Evolutionary conservation across 2,888 invertebrate species (phyloP).

Genomic region (Rhodophaea formosa): DNA sequence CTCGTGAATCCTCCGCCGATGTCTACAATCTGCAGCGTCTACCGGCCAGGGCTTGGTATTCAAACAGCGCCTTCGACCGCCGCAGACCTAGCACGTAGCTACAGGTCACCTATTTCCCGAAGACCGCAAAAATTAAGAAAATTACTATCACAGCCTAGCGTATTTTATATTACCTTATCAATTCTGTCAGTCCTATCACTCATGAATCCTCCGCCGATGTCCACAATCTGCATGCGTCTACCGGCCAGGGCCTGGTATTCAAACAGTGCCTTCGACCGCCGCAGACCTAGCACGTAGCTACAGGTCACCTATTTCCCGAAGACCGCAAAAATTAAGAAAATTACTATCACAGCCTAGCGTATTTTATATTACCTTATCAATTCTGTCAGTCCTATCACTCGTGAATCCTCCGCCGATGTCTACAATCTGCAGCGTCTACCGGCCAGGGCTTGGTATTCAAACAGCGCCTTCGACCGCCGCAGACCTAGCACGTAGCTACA

Average conservation of each 20-base stretch:
- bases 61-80: slow-evolving; percentile 39
- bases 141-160: no score
- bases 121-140: no score
- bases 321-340: no score
- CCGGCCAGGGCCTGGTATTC: slow-evolving; percentile 43
- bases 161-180: slow-evolving; percentile 43
- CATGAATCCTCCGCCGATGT: slow-evolving; percentile 49
- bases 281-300: slow-evolving; percentile 39
- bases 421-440: slow-evolving; percentile 43
- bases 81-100: slow-evolving; percentile 39
- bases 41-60: slow-evolving; percentile 41
- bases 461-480: slow-evolving; percentile 36
- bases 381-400: slow-evolving; percentile 34
- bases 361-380: slow-evolving; percentile 45
- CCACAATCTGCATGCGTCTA: slow-evolving; percentile 43
- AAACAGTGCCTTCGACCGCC: slow-evolving; percentile 37
- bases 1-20: slow-evolving; percentile 49
- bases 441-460: slow-evolving; percentile 42
- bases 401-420: slow-evolving; percentile 51
- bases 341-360: no score
- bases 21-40: slow-evolving; percentile 44
- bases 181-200: slow-evolving; percentile 37
- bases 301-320: no score
- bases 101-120: no score
- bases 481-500: slow-evolving; percentile 40